Base-by-base conservation (phyloP, 2,797 vertebrate genomes). In the Kryptolebias ocellatus region DNA sequence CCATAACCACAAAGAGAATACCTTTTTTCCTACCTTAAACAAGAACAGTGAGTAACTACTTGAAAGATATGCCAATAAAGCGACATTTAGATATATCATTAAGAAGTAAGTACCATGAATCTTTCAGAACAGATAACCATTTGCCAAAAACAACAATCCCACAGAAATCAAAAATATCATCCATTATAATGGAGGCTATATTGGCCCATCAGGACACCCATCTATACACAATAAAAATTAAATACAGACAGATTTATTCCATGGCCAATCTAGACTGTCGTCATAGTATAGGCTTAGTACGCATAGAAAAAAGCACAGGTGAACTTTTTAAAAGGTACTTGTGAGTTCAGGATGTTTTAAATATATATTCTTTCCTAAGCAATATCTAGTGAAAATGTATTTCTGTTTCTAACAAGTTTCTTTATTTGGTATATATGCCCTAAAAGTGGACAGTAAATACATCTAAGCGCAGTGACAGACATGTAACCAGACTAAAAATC, bases 31-130 rank as follows among this genome's bases (percentile, higher is more conserved):
- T 29, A 28, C 31, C 59, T 59, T 63, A 53, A 67, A 61, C 50
- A n/a, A 47, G 28, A 49, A 62, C 74, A 74, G 55, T 60, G 50
- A 70, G 61, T 27, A 69, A 62, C 29, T 55, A 11, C 64, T 76
- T 60, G 27, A 58, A 75, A 80, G 20, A 49, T 50, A 67, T 63
- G 59, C 68, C 55, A 66, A 56, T 53, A 52, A 64, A 80, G 64
- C 80, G 76, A 84, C 83, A 72, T 75, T 83, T 72, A 81, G 73
- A 89, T 80, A 80, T 55, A 84, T 87, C 74, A 80, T 89, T 87
- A 88, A 85, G 67, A 72, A 72, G 67, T 69, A 44, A 57, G 71
- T 45, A 69, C 65, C 70, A 79, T 85, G 73, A 77, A 80, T 87
- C 87, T 84, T 86, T 47, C 57, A 46, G 44, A 81, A 83, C 29